phyloP scores from a whole-genome alignment of 2,113 vertebrate genomes.

The Cyprichromis sp. region DNA sequence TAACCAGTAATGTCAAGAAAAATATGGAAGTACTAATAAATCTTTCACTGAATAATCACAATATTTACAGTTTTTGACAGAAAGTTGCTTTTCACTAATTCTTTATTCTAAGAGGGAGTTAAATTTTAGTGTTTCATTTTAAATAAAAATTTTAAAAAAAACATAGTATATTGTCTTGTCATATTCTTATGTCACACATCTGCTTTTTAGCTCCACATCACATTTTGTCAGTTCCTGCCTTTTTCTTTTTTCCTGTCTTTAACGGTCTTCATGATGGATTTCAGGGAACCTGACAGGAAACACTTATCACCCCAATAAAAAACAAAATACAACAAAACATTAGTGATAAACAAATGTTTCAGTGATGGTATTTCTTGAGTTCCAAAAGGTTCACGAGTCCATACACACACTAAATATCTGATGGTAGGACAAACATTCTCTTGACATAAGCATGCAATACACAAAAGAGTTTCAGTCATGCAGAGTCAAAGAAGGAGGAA shows the following conservation, averaged over 20 bases:
- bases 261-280: background rate
- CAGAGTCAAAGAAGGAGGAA: background rate
- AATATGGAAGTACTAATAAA: background rate
- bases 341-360: background rate
- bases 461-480: background rate
- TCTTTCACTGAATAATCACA: background rate
- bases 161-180: background rate
- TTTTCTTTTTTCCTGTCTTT: background rate
- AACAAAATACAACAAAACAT: background rate
- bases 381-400: background rate
- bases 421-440: background rate
- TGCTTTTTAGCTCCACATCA: background rate
- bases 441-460: background rate
- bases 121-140: background rate
- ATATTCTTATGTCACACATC: background rate
- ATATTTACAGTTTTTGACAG: background rate
- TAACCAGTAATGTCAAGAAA: background rate
- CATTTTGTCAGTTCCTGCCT: background rate
- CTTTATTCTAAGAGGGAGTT: background rate
- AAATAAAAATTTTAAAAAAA: background rate
- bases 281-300: background rate
- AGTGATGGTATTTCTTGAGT: background rate
- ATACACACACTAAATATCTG: background rate
- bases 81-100: background rate
- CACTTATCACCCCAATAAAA: background rate